Evolutionary conservation across 2,113 vertebrate genomes (phyloP), one percentile per base, ranked within the genome.

Genomic region (Hemichromis elongatus): DNA sequence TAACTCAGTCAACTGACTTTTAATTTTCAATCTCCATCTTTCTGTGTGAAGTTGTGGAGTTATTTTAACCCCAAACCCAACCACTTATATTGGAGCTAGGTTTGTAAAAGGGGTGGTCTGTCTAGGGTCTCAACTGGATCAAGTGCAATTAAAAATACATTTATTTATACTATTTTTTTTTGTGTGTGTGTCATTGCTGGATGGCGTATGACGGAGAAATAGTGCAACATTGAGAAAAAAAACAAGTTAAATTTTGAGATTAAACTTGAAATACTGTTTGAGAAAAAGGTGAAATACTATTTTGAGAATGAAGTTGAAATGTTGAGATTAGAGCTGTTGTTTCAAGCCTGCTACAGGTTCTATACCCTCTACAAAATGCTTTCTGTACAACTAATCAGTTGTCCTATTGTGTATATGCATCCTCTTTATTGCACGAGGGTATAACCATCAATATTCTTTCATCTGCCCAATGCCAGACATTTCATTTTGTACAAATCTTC

Each of bases 11-110:
- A 89, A 89, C 84, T 90, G 91, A 86, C 75, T 81, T 83, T 82
- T 75, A 90, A 87, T 88, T 92, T 87, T 59, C 77, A 92, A 91
- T 86, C 57, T 47, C 42, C 14, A 82, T 89, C 66, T 82, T 79
- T 92, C 77, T 90, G 80, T 88, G 87, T 87, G 84, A 90, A 80
- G 63, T 91, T 87, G 83, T 89, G 40, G 57, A 81, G 92, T 95
- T 94, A 82, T 93, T 93, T 91, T 95, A 94, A 95, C 92, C 90
- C 55, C 66, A 89, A 89, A 89, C 83, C 81, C 73, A 19, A 21
- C 59, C 59, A 63, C 26, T 75, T 63, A 77, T 77, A n/a, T 78
- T 75, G 24, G 57, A 78, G 52, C 82, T 66, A 33, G 56, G 33
- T 54, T 83, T 9, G 4, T 82, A 52, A 85, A 88, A 87, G 21